Evolutionary conservation across 1,140 invertebrate genomes (phyloP), one percentile per base, ranked within the genome.

Genomic region (Philotrypesis tridentata): DNA sequence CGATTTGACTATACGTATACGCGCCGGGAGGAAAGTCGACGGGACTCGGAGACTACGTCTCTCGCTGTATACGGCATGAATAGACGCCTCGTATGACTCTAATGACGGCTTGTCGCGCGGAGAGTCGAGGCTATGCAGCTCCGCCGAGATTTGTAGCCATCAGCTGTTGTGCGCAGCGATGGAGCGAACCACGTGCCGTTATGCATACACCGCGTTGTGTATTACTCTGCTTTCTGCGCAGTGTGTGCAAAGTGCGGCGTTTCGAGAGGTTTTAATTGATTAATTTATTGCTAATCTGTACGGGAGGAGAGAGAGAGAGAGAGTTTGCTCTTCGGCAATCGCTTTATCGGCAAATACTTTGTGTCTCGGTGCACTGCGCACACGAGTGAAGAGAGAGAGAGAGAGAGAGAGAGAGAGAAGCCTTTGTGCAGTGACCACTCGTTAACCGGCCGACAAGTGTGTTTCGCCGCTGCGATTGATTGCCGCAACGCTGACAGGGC

Each of bases 231-330:
- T n/a, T n/a, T n/a, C n/a, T n/a, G n/a, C n/a, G n/a, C 55, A n/a
- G 55, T 21, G 4, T 14, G 12, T 3, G 55, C 14, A 17, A n/a
- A 60, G 43, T n/a, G n/a, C 25, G 5, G 71, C 2, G 55, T 0
- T 9, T 37, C 37, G 37, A 63, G 33, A 2, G 48, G 61, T 8
- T 63, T 48, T 80, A 79, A 79, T 79, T 67, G 79, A 80, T 80
- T 65, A 80, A 80, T 80, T 80, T 67, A 80, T 73, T 67, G 27
- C 60, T 31, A 29, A 65, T 65, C 23, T 5, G 63, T 80, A n/a
- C n/a, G n/a, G n/a, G n/a, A n/a, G n/a, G n/a, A n/a, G n/a, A n/a
- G n/a, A n/a, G n/a, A n/a, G n/a, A n/a, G 55, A 43, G 37, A 7
- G 9, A 12, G 0, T 17, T 37, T 25, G 68, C 65, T 73, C 70